Conservation (phyloP, 2,113 vertebrate species). For the Rattus rattus region DNA sequence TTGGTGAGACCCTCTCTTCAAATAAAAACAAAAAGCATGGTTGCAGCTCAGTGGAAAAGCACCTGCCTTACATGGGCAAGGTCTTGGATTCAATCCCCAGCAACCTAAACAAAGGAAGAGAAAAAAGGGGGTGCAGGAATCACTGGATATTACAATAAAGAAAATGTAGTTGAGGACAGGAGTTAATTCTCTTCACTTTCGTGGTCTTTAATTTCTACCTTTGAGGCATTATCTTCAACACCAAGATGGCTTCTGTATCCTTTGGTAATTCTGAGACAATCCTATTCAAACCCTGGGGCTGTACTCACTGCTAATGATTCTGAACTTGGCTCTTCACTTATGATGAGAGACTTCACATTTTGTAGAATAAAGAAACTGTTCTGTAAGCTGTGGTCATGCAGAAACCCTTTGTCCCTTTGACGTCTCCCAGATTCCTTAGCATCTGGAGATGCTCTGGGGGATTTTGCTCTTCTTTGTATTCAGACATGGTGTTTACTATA, state of each 20-base stretch:
- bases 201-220: neutral
- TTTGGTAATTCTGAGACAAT: neutral
- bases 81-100: neutral
- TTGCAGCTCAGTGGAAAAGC: neutral
- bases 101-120: neutral
- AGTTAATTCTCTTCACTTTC: neutral
- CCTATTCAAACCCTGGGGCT: neutral
- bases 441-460: neutral
- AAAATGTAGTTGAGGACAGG: neutral
- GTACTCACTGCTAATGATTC: neutral
- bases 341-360: neutral
- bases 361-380: neutral
- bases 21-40: neutral
- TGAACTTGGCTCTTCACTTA: neutral
- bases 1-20: neutral
- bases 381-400: neutral
- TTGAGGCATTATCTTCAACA: neutral
- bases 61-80: neutral
- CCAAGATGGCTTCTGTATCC: neutral
- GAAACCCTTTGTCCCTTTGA: neutral
- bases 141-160: neutral
- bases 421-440: neutral
- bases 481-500: neutral
- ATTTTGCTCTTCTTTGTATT: conserved; percentile 39
- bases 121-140: neutral